A percentile compares a stretch with the other conserved stretches of the same genome.
These are phyloP conservation scores for Rhinolophus ferrumequinum DNA, from an alignment of 2,113 vertebrate genomes.

Conservation along the genomic window DNA sequence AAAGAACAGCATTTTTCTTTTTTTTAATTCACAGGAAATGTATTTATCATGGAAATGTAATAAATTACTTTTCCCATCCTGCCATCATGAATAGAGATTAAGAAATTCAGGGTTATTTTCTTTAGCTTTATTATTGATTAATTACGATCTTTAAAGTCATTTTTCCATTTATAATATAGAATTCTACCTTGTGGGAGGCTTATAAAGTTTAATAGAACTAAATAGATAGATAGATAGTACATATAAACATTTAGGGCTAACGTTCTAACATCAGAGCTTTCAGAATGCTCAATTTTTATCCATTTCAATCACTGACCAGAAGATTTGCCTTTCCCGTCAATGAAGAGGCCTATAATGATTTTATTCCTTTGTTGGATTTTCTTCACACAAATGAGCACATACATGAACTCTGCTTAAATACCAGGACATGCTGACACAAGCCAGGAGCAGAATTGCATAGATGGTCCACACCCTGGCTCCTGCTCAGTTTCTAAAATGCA, in stretches of 20 bases:
- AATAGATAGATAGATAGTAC: background rate
- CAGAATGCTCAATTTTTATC: slow-evolving; percentile 3
- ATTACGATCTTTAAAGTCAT: background rate
- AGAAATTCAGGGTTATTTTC: slow-evolving; percentile 21
- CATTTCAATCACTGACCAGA: background rate
- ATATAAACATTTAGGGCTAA: slow-evolving; percentile 26
- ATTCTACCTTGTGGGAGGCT: background rate
- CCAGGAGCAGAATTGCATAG: background rate
- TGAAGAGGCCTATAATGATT: slow-evolving; percentile 30
- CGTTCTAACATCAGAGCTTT: background rate
- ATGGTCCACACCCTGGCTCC: slow-evolving; percentile 59
- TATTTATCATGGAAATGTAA: background rate
- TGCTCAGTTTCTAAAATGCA: slow-evolving; percentile 61
- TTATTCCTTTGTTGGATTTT: slow-evolving; percentile 56
- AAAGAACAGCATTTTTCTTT: background rate
- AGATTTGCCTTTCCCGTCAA: background rate
- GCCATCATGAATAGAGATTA: background rate
- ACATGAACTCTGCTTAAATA: slow-evolving; percentile 16
- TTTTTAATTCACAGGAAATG: background rate
- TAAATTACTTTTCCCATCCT: background rate
- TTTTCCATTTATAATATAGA: slow-evolving; percentile 59
- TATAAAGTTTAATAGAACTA: slow-evolving; percentile 45
- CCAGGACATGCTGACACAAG: slow-evolving; percentile 49
- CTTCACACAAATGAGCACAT: background rate
- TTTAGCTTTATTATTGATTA: background rate